phyloP scores from a whole-genome alignment of 2,888 invertebrate genomes.

The Nomada goodeniana region DNA sequence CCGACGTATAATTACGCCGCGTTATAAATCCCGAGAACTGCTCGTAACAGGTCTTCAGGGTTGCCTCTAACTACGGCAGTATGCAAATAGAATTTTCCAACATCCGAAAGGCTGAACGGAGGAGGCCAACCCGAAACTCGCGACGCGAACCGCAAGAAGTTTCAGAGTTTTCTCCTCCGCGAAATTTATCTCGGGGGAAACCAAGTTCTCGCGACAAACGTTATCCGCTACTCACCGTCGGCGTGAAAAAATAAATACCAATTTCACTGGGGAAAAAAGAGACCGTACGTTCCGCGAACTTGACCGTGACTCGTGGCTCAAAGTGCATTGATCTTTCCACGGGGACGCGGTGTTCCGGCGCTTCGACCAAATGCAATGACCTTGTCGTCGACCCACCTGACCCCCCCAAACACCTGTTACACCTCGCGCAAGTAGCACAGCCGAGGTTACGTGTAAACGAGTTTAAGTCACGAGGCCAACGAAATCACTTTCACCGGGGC shows the following conservation, averaged over 20 bases:
- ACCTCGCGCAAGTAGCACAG: slow-evolving; percentile 60
- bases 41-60: not conserved
- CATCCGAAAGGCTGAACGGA: no score
- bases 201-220: no score
- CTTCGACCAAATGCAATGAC: slow-evolving; percentile 58
- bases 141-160: no score
- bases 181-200: no score
- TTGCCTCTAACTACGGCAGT: not conserved
- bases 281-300: slow-evolving; percentile 30
- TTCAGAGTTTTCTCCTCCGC: no score
- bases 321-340: slow-evolving; percentile 48
- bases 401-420: slow-evolving; percentile 75
- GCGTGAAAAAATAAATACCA: not conserved
- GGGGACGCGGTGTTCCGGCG: slow-evolving; percentile 7
- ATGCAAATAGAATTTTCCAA: slow-evolving; percentile 7
- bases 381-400: slow-evolving; percentile 74
- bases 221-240: not conserved
- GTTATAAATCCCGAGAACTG: slow-evolving; percentile 22
- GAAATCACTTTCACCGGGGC: slow-evolving; percentile 74
- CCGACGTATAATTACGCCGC: slow-evolving; percentile 28
- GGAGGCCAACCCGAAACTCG: no score
- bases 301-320: slow-evolving; percentile 36
- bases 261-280: not conserved
- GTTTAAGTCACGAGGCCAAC: slow-evolving; percentile 73
- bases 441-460: slow-evolving; percentile 80